phyloP scores from a whole-genome alignment of 2,113 vertebrate genomes.

The Colaptes auratus region DNA sequence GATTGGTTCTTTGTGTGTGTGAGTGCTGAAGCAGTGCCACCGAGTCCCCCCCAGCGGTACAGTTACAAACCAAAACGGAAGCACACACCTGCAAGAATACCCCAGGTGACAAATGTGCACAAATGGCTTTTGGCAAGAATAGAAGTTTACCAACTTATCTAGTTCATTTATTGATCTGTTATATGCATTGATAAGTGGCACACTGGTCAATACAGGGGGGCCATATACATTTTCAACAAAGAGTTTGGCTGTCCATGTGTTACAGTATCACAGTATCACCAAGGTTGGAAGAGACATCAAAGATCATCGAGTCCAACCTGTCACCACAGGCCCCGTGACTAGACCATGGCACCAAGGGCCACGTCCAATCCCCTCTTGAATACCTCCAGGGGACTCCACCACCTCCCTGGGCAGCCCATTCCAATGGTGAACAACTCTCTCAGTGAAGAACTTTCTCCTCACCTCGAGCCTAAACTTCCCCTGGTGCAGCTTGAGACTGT shows the following conservation, averaged over 20 bases:
- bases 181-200: background rate
- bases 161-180: background rate
- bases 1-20: background rate
- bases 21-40: background rate
- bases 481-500: too few relatives aligned
- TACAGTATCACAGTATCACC: too few relatives aligned
- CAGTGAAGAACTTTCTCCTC: too few relatives aligned
- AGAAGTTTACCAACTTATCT: background rate
- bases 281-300: too few relatives aligned
- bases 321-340: too few relatives aligned
- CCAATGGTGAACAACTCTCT: too few relatives aligned
- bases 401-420: too few relatives aligned
- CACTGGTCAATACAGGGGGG: fast-evolving
- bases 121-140: background rate
- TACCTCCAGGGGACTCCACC: too few relatives aligned
- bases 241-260: background rate
- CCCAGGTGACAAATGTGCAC: background rate
- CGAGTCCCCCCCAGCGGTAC: fast-evolving
- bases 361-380: too few relatives aligned
- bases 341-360: too few relatives aligned
- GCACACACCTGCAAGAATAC: background rate
- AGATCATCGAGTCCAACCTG: too few relatives aligned
- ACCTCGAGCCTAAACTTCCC: too few relatives aligned
- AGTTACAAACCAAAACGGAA: background rate
- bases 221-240: background rate